Base-by-base conservation (phyloP, 2,888 invertebrate species). In the Formica aserva region DNA sequence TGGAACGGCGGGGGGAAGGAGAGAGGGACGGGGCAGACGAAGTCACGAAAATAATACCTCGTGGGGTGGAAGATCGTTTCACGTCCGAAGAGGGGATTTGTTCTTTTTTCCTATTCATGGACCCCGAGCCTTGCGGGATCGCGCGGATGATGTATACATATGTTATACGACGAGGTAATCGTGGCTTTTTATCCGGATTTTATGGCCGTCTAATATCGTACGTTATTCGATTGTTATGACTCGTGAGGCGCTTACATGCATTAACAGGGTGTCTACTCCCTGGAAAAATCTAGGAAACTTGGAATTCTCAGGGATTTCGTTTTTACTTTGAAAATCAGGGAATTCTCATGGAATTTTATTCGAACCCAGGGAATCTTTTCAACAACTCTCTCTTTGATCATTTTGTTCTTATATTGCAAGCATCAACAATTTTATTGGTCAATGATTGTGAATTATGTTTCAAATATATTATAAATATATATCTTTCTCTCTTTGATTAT, bases 11-110 rank as follows among this genome's bases (percentile, higher is more conserved):
- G 15, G 13, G 1, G n/a, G 55, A 11, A 22, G 29, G 26, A 35
- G 35, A 13, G 22, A 82, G 72, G 74, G 63, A 78, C 82, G 76
- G 83, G 85, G 82, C 86, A 81, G 84, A 85, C 87, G 82, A 66
- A 82, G 87, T 78, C 85, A 71, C 88, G 88, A 87, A 89, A 89
- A 89, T 89, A 88, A 88, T 88, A 80, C 62, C 77, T 78, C 84
- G 67, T 74, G 69, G 86, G 84, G 84, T 85, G 85, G 85, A 78
- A 78, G 85, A 86, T 87, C 84, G 88, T 63, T 80, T 57, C 86
- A 78, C 83, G 55, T 45, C 77, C 72, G 22, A 75, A 52, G 65
- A 63, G 75, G 15, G 32, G 48, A 26, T 62, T 84, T 82, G 80
- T 72, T 84, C 66, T 62, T 87, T 87, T 84, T 77, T 84, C 38